Percentiles rank a stretch among this genome's conserved stretches.
phyloP scores from a whole-genome alignment of 2,888 invertebrate species.

The Lycocerus yunnanus region DNA sequence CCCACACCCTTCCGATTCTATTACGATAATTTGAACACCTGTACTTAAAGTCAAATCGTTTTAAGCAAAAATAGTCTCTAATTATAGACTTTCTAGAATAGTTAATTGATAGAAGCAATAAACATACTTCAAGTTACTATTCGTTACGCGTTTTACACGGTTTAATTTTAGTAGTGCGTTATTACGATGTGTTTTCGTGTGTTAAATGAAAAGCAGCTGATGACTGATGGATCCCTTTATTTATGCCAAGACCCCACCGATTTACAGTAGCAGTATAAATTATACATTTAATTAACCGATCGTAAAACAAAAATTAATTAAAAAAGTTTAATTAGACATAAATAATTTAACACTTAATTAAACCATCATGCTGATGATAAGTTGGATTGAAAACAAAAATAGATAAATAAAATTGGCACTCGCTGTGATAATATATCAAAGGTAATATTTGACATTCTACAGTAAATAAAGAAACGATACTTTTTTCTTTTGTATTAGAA shows the following conservation, averaged over 20 bases:
- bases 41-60: constrained; percentile 45
- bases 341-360: neutral
- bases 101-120: constrained; percentile 38
- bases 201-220: constrained; percentile 38
- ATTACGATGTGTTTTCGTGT: constrained; percentile 35
- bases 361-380: neutral
- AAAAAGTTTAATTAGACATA: neutral
- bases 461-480: neutral
- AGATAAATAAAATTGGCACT: neutral
- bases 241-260: neutral
- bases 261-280: neutral
- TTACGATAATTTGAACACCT: constrained; percentile 55
- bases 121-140: constrained; percentile 34
- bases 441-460: neutral
- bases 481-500: neutral
- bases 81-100: constrained; percentile 42
- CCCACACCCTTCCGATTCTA: constrained; percentile 54
- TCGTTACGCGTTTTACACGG: constrained; percentile 41
- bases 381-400: neutral
- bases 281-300: neutral
- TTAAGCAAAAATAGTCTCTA: constrained; percentile 43
- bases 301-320: neutral
- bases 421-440: neutral
- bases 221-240: constrained; percentile 28
- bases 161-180: constrained; percentile 36